Evolutionary conservation across 2,888 invertebrate genomes (phyloP).

Genomic region (Thera obeliscata): DNA sequence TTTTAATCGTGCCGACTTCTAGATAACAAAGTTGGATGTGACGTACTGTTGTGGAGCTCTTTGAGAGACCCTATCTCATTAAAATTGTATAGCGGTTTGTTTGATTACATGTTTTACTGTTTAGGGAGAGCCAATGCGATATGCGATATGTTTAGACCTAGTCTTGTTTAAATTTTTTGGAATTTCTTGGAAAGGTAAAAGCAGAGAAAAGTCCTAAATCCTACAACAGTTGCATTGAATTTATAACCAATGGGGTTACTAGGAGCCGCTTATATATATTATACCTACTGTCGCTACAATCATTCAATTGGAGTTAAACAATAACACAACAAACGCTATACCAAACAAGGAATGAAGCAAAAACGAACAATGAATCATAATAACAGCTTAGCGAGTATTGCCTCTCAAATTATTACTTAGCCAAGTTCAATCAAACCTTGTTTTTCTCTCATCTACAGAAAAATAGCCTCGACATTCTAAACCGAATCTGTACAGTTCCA

Average conservation of each 20-base stretch:
- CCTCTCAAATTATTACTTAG: slow-evolving; percentile 14
- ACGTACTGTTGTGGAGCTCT: slow-evolving; percentile 18
- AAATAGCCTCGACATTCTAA: background rate
- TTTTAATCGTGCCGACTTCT: slow-evolving; percentile 21
- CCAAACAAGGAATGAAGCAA: background rate
- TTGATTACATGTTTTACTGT: slow-evolving; percentile 1
- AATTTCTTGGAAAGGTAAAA: too few relatives aligned
- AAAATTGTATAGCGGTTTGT: slow-evolving; percentile 14
- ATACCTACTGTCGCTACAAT: too few relatives aligned
- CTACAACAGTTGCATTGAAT: too few relatives aligned
- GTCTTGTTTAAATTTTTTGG: too few relatives aligned
- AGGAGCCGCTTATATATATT: too few relatives aligned
- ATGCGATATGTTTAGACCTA: too few relatives aligned
- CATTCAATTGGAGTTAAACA: background rate
- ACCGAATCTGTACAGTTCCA: background rate
- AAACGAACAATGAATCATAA: slow-evolving; percentile 22
- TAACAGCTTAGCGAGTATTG: slow-evolving; percentile 16
- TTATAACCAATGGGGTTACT: too few relatives aligned
- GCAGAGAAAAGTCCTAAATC: too few relatives aligned
- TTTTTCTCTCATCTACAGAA: background rate
- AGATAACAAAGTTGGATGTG: slow-evolving; percentile 18
- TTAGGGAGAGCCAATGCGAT: too few relatives aligned
- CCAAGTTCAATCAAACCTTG: slow-evolving; percentile 5
- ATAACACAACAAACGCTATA: background rate
- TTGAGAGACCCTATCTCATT: slow-evolving; percentile 28